phyloP scores from a whole-genome alignment of 2,888 invertebrate species.

The Drosophila rubida region DNA sequence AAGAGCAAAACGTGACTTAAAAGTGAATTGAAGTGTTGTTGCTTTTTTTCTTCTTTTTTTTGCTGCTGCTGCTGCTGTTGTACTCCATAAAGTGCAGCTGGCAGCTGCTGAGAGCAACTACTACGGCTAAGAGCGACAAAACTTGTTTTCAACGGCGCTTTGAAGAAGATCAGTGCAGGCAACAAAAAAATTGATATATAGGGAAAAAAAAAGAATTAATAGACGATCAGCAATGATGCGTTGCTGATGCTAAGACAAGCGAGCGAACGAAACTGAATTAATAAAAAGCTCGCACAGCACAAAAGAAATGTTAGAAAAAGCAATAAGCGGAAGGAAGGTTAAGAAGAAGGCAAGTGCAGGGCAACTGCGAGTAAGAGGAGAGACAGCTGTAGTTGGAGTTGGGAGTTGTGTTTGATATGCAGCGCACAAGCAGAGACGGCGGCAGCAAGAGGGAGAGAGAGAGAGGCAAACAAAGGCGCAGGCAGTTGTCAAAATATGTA shows the following conservation, averaged over 20 bases:
- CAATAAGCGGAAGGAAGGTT: constrained; percentile 71
- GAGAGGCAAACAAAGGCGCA: constrained; percentile 56
- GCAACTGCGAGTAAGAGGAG: constrained; percentile 38
- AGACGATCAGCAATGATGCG: constrained; percentile 71
- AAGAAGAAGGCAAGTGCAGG: constrained; percentile 14
- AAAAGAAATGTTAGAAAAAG: constrained; percentile 65
- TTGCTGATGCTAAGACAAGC: constrained; percentile 41
- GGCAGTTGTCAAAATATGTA: constrained; percentile 65
- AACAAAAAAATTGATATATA: constrained; percentile 33
- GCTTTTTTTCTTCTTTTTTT: constrained; percentile 16
- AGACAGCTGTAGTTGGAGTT: constrained; percentile 20
- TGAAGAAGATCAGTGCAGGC: constrained; percentile 69
- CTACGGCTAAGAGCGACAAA: constrained; percentile 42
- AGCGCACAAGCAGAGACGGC: constrained; percentile 30
- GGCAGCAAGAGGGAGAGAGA: constrained; percentile 20
- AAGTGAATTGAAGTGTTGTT: constrained; percentile 72
- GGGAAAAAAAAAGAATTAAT: constrained; percentile 65
- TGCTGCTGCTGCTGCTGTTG: constrained; percentile 34
- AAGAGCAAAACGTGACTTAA: constrained; percentile 81
- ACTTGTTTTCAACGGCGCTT: constrained; percentile 78
- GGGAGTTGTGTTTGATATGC: constrained; percentile 36
- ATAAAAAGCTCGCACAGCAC: constrained; percentile 38
- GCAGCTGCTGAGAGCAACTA: constrained; percentile 58
- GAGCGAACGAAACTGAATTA: constrained; percentile 25
- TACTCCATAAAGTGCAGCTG: constrained; percentile 70